Base-by-base conservation (phyloP, 2,797 vertebrate species). In the Arremon brunneinucha region DNA sequence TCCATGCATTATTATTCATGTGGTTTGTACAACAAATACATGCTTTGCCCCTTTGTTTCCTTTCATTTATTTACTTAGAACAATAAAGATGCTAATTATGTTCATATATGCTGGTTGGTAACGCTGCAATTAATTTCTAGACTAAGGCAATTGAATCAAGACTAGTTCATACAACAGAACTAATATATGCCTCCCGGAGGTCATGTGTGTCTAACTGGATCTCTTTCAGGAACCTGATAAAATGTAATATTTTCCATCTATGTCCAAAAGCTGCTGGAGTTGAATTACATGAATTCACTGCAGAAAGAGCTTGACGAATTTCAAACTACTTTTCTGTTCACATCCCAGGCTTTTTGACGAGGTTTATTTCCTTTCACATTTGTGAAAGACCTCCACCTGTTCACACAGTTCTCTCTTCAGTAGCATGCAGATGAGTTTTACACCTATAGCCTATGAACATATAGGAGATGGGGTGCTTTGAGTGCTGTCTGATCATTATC, bases 11-110 rank as follows among this genome's bases (percentile, higher is more conserved):
- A 44, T 94, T 86, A 92, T 84, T 90, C 62, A 72, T 56, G 41
- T 68, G 60, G 59, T 86, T 87, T 90, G 65, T 64, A 81, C 49
- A 83, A 90, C 72, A 91, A 80, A 76, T 62, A 71, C 64, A 55
- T 35, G 72, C 12, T 86, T 87, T 83, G 57, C n/a, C 34, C 92
- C 89, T 82, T 95, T 88, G 57, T 93, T 94, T 94, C 55, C 44
- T 92, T 94, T 82, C 34, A 79, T 77, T 92, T 92, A 87, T 79
- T 96, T 92, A 92, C 89, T 92, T 50, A 91, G 56, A 85, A 89
- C 65, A 95, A 91, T 89, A 86, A 94, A 79, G 32, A 94, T 49
- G 46, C 18, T 91, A 93, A 94, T 94, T 78, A 80, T 64, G 59
- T 89, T 93, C 81, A 86, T 79, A 89, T 80, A 68, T 67, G 62